Percentiles rank a stretch among this genome's conserved stretches.
phyloP scores from a whole-genome alignment of 2,113 vertebrate genomes.

The Lophura nycthemera region DNA sequence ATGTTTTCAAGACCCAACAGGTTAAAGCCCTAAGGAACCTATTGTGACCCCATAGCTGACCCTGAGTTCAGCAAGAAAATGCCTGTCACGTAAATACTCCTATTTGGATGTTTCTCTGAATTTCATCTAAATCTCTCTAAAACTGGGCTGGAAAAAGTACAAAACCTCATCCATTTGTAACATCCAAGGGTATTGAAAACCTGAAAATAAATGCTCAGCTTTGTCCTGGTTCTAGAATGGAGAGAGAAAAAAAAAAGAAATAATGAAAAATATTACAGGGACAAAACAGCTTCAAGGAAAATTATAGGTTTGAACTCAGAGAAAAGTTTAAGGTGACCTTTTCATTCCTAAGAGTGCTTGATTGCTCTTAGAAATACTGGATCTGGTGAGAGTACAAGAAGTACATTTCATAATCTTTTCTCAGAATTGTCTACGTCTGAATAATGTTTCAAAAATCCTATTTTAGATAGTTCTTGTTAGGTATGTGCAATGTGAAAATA shows the following conservation, averaged over 20 bases:
- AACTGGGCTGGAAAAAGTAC: background rate
- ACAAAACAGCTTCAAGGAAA: background rate
- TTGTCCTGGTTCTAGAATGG: background rate
- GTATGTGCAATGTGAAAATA: background rate
- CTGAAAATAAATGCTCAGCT: rapidly evolving
- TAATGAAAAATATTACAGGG: background rate
- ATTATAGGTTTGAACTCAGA: background rate
- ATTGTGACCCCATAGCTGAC: background rate
- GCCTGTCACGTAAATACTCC: background rate
- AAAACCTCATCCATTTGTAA: background rate
- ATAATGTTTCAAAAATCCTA: background rate
- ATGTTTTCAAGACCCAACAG: background rate
- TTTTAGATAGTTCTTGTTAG: background rate
- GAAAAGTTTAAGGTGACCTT: background rate
- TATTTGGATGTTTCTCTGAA: background rate
- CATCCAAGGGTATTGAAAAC: background rate
- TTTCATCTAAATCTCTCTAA: background rate
- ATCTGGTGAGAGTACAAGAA: background rate
- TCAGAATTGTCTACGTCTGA: background rate
- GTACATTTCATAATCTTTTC: background rate
- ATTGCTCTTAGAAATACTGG: background rate
- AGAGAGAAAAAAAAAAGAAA: background rate
- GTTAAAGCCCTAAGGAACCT: background rate
- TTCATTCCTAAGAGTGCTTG: background rate
- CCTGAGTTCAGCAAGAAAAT: no score